phyloP scores from a whole-genome alignment of 2,888 invertebrate species.

The Rugalucina vietnamica region DNA sequence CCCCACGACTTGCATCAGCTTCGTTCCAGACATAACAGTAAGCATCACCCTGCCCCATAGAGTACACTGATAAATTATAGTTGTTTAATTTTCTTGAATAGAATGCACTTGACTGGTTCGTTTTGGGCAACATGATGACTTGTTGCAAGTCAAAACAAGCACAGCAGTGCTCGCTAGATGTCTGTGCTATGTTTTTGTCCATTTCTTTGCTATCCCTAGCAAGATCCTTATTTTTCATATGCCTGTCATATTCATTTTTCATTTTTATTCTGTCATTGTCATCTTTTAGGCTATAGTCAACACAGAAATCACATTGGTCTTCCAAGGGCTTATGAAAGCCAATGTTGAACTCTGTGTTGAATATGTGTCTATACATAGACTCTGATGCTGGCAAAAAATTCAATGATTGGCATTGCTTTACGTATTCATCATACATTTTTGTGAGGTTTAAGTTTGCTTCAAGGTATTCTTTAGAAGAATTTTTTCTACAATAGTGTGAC shows the following conservation, averaged over 20 bases:
- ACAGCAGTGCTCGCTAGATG: neutral
- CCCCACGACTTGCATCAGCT: constrained; percentile 2
- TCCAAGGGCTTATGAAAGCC: constrained; percentile 14
- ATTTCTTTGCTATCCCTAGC: constrained; percentile 10
- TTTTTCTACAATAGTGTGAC: constrained; percentile 21
- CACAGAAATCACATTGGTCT: constrained; percentile 17
- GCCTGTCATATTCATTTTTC: neutral
- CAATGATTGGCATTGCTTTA: neutral
- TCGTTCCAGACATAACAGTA: constrained; percentile 25
- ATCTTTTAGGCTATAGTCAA: neutral
- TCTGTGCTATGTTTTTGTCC: neutral
- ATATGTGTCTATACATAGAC: constrained; percentile 22
- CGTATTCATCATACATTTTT: constrained; percentile 21
- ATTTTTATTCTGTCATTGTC: neutral
- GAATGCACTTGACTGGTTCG: constrained; percentile 5
- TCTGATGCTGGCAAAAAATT: constrained; percentile 9
- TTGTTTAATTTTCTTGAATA: constrained; percentile 17
- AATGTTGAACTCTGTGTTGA: constrained; percentile 12
- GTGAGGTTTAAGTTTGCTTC: neutral
- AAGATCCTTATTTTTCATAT: constrained; percentile 16
- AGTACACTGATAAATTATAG: neutral
- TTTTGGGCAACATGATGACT: constrained; percentile 8
- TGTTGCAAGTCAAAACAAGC: constrained; percentile 21
- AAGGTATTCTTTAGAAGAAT: constrained; percentile 9
- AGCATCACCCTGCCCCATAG: constrained; percentile 1